phyloP scores from a whole-genome alignment of 1,140 invertebrate species.

The Chrysomallon squamiferum region DNA sequence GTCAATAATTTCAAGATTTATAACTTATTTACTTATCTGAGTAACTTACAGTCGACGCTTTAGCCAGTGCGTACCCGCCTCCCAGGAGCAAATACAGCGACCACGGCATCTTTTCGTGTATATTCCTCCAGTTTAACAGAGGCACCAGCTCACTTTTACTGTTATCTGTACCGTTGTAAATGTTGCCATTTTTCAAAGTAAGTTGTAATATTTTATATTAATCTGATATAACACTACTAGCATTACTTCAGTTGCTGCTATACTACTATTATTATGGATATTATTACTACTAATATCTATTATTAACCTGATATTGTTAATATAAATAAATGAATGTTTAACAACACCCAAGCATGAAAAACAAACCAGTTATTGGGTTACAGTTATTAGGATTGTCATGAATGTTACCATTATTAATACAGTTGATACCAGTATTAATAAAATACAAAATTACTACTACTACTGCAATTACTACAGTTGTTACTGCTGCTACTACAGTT shows the following conservation, averaged over 20 bases:
- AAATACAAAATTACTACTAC: conserved; percentile 1
- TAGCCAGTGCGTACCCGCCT: conserved; percentile 85
- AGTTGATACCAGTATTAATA: conserved; percentile 5
- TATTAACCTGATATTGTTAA: too few species aligned
- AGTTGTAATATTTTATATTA: neutral
- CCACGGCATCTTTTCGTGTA: conserved; percentile 63
- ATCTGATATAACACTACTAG: conserved; percentile 5
- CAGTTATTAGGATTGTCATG: conserved; percentile 4
- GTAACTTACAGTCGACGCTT: conserved; percentile 15
- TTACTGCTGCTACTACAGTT: neutral
- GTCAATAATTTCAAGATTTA: too few species aligned
- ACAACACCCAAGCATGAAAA: too few species aligned
- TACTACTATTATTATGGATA: conserved; percentile 11
- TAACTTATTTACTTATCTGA: too few species aligned
- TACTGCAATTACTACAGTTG: neutral
- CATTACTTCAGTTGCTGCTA: conserved; percentile 9
- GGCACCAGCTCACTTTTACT: conserved; percentile 8
- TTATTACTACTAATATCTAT: conserved; percentile 8
- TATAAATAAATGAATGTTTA: too few species aligned
- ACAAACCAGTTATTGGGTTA: too few species aligned
- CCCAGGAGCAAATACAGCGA: conserved; percentile 66
- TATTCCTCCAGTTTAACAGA: conserved; percentile 58
- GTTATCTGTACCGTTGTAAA: neutral
- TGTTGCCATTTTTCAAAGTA: neutral
- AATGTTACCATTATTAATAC: conserved; percentile 6